These are phyloP conservation scores for Elaphurus davidianus DNA, from an alignment of 2,113 vertebrate genomes.

Conservation along the genomic window DNA sequence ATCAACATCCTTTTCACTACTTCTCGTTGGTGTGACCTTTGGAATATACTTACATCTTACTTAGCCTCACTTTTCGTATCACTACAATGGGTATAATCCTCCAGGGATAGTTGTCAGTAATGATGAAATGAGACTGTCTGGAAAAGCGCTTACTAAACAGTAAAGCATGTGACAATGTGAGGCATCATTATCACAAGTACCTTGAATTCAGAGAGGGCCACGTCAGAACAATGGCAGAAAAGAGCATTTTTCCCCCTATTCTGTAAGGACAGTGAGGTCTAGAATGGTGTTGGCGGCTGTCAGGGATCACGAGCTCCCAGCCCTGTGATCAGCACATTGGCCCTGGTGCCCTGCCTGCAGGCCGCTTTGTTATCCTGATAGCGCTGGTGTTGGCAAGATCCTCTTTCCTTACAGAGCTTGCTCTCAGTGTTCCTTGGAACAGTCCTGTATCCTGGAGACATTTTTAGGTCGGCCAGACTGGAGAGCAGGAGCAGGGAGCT, in stretches of 20 bases:
- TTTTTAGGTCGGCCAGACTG: background rate
- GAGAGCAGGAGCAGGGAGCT: background rate
- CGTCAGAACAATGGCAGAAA: background rate
- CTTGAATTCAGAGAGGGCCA: background rate
- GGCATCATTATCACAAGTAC: background rate
- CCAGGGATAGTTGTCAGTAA: background rate
- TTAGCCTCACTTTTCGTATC: background rate
- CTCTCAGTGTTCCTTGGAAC: background rate
- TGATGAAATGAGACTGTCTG: background rate
- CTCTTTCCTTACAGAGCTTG: background rate
- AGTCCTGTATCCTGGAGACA: background rate
- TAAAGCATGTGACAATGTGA: background rate
- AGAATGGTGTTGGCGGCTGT: background rate
- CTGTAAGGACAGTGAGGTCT: background rate
- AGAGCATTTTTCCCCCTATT: accelerated
- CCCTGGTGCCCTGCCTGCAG: background rate
- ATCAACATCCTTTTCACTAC: background rate
- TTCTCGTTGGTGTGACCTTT: background rate
- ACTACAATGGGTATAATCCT: background rate
- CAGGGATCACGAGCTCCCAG: background rate
- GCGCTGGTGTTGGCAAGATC: background rate
- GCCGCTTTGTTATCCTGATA: background rate
- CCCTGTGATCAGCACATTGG: background rate
- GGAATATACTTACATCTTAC: background rate
- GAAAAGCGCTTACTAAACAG: background rate